Conservation (phyloP, 2,113 vertebrate species). For the Osmerus mordax region DNA sequence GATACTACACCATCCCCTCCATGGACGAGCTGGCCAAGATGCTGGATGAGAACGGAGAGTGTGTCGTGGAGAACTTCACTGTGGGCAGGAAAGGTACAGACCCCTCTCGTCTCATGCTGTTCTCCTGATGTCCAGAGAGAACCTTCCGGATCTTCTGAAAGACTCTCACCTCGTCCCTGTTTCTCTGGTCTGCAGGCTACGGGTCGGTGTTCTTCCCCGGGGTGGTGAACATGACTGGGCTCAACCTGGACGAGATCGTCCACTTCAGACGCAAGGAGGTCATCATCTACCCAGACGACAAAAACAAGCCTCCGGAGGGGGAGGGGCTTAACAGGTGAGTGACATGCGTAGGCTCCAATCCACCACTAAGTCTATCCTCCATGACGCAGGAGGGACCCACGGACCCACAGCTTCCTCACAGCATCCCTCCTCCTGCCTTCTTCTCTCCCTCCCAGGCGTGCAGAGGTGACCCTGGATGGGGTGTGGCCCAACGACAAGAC, state of each 20-base stretch:
- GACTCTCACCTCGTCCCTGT: background rate
- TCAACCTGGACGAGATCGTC: conserved; percentile 92
- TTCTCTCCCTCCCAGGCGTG: conserved; percentile 55
- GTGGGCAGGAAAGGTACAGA: conserved; percentile 86
- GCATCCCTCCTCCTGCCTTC: background rate
- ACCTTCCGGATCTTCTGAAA: background rate
- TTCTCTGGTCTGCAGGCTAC: conserved; percentile 76
- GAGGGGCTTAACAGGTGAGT: conserved; percentile 89
- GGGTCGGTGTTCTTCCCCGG: conserved; percentile 93
- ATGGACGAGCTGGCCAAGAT: conserved; percentile 87
- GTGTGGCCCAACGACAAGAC: conserved; percentile 98
- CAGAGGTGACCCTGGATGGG: conserved; percentile 91
- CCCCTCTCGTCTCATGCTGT: background rate
- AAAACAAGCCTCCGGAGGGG: conserved; percentile 81
- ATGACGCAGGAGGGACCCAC: background rate
- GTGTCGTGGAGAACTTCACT: conserved; percentile 88
- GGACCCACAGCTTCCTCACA: background rate
- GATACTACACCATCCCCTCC: conserved; percentile 93
- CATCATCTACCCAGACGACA: conserved; percentile 91
- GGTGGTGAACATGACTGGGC: conserved; percentile 79
- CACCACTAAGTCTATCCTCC: no score
- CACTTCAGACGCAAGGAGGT: conserved; percentile 95
- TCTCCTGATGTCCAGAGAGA: no score
- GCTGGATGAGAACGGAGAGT: conserved; percentile 80
- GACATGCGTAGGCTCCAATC: background rate